Percentiles rank a stretch among this genome's conserved stretches.
These are phyloP conservation scores for Pecten maximus DNA, from an alignment of 2,888 invertebrate genomes.

Conservation along the genomic window DNA sequence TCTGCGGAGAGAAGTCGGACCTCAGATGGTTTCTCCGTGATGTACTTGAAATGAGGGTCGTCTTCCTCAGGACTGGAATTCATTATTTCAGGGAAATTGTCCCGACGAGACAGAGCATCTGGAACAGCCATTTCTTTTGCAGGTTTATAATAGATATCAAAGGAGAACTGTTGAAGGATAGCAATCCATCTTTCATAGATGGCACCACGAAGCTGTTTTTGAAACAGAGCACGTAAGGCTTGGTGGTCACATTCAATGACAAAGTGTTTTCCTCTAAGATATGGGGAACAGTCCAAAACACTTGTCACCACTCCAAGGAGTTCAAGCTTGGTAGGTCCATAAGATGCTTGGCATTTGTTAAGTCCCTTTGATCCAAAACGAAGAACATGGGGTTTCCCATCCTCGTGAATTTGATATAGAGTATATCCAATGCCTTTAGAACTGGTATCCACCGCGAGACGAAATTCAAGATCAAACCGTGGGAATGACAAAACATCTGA, in stretches of 20 bases:
- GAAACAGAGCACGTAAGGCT: background rate
- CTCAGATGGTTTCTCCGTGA: background rate
- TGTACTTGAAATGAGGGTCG: background rate
- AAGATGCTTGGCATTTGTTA: background rate
- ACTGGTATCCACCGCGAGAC: slow-evolving; percentile 44
- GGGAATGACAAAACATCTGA: slow-evolving; percentile 49
- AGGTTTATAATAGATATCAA: background rate
- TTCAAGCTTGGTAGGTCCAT: background rate
- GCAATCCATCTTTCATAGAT: background rate
- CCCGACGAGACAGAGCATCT: background rate
- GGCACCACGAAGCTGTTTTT: background rate
- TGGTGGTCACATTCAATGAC: slow-evolving; percentile 54
- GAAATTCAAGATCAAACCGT: slow-evolving; percentile 45
- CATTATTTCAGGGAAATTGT: background rate
- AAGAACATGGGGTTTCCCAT: slow-evolving; percentile 55
- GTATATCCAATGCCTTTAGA: slow-evolving; percentile 55
- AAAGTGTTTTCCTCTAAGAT: slow-evolving; percentile 31
- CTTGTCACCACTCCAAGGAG: slow-evolving; percentile 46
- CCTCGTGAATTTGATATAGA: slow-evolving; percentile 55
- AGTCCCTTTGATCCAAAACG: background rate
- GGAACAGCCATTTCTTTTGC: background rate
- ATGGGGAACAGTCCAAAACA: background rate
- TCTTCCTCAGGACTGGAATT: background rate
- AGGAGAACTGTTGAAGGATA: background rate
- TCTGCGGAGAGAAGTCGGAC: background rate